Conservation (phyloP, 2,797 vertebrate species). For the Ciconia nigra region DNA sequence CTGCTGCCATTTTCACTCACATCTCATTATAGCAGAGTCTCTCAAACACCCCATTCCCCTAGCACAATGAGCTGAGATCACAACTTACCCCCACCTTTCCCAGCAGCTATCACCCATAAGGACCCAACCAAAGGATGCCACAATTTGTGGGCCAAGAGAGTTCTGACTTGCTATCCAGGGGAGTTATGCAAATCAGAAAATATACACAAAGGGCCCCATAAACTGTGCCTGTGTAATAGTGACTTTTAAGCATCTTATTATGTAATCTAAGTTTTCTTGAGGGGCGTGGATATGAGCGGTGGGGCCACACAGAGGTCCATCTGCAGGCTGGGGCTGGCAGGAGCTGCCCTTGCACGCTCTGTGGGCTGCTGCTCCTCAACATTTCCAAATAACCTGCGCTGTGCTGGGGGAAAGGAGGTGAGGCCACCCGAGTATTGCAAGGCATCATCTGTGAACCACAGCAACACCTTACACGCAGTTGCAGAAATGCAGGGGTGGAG, state of each 20-base stretch:
- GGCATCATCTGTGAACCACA: background rate
- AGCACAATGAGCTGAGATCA: background rate
- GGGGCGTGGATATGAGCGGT: accelerated
- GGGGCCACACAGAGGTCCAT: background rate
- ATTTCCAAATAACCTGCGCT: background rate
- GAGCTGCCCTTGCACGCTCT: background rate
- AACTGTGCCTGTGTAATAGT: background rate
- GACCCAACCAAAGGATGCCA: background rate
- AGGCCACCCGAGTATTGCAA: background rate
- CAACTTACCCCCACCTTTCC: background rate
- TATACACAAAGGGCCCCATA: background rate
- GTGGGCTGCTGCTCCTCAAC: background rate
- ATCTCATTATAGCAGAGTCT: background rate
- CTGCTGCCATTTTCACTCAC: conserved; percentile 43
- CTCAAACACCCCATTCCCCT: background rate
- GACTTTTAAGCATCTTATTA: background rate
- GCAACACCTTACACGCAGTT: background rate
- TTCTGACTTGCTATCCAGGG: background rate
- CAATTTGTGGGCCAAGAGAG: background rate
- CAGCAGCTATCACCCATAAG: background rate
- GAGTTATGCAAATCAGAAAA: background rate
- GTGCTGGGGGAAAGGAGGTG: background rate
- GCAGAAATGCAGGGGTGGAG: background rate
- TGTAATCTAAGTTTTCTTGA: background rate
- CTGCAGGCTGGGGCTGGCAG: background rate